Base-by-base conservation (phyloP, 2,797 vertebrate species). In the Eremophila alpestris region DNA sequence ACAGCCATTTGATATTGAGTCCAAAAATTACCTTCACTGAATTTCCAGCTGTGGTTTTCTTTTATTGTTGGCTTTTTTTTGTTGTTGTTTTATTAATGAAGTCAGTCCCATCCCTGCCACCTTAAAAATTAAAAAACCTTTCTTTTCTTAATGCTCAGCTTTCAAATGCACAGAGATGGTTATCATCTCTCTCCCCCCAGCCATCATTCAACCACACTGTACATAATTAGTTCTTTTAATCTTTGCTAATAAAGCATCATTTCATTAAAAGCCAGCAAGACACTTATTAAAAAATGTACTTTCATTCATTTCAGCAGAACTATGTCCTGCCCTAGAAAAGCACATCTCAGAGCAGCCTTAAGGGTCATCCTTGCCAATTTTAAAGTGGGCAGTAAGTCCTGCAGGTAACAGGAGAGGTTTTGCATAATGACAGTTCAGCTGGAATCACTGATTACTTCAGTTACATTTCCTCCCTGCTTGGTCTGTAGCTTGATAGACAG, bases 171-270 rank as follows among this genome's bases (percentile, higher is more conserved):
- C 5, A 12, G 12, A 60, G 60, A 77, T 52, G 23, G 51, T 49
- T 81, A 65, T 76, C 68, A 43, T 52, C 23, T 78, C 9, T 83
- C 36, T 91, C 43, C 45, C 55, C 13, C 16, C 41, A 89, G 84
- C 58, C 30, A 59, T 92, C 69, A 52, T 83, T 92, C 69, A 85
- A 5, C 51, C 19, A 52, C 11, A 15, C 21, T 81, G 65, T 63
- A 69, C 14, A 14, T 85, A 94, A 95, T 88, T 89, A 83, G 51
- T 91, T 81, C 65, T 86, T 94, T 91, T 94, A 89, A 88, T 95
- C 79, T 95, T 89, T 92, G 55, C 62, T 93, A 94, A 87, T 93
- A 95, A 88, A 18, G 22, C 79, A 80, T 87, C 27, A 58, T 89
- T 89, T 93, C 71, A 94, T 38, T 95, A 89, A 92, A 93, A 94